These are phyloP conservation scores for Gasteruption jaculator DNA, from an alignment of 2,888 invertebrate genomes.

Conservation along the genomic window DNA sequence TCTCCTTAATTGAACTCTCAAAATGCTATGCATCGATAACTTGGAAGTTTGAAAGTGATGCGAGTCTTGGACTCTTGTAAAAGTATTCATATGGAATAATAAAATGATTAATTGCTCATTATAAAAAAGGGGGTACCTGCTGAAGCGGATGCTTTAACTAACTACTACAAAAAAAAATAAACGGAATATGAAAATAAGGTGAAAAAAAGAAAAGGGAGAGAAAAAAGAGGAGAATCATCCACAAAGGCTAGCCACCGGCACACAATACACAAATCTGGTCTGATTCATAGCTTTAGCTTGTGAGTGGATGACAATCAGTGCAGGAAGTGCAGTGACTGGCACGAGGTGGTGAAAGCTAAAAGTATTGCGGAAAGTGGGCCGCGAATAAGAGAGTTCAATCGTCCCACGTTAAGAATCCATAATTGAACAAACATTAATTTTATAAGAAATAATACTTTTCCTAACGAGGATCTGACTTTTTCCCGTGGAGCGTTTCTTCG, in stretches of 20 bases:
- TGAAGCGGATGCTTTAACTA: conserved; percentile 12
- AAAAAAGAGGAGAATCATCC: conserved; percentile 8
- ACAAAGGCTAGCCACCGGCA: conserved; percentile 9
- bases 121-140: conserved; percentile 13
- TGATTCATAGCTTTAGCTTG: conserved; percentile 17
- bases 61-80: neutral
- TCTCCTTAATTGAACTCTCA: too few relatives aligned
- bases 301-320: conserved; percentile 46
- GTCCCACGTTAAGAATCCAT: conserved; percentile 33
- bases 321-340: conserved; percentile 50
- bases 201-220: conserved; percentile 4
- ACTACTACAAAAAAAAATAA: neutral
- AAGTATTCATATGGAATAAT: conserved; percentile 15
- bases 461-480: neutral
- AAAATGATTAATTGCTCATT: conserved; percentile 29
- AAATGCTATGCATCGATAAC: too few relatives aligned
- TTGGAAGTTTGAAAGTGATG: too few relatives aligned
- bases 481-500: too few relatives aligned
- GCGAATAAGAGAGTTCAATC: conserved; percentile 28
- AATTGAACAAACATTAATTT: conserved; percentile 22
- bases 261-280: conserved; percentile 18
- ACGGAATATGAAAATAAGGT: neutral
- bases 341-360: conserved; percentile 44
- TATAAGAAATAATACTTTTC: neutral
- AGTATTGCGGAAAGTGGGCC: conserved; percentile 44